Evolutionary conservation across 2,113 vertebrate species (phyloP).

Genomic region (Illadopsis cleaveri): DNA sequence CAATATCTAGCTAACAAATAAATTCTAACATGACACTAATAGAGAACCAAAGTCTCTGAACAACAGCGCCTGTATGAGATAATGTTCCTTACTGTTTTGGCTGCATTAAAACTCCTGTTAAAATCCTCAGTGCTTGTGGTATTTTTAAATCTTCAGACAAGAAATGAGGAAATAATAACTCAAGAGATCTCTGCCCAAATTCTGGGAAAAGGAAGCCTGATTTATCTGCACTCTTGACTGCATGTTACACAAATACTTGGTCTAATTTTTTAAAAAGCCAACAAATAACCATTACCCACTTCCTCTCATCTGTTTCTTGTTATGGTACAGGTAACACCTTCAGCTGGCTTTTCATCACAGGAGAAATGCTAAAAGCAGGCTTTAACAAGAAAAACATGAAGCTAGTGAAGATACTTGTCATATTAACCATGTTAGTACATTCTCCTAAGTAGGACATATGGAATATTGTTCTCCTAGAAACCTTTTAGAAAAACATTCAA

Average conservation of each 20-base stretch:
- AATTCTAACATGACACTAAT: background rate
- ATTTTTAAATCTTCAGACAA: background rate
- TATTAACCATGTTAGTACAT: background rate
- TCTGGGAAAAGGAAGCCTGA: background rate
- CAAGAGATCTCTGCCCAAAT: background rate
- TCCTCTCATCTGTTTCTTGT: background rate
- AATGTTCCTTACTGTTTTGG: background rate
- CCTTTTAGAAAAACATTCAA: background rate
- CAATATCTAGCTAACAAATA: background rate
- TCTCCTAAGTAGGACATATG: background rate
- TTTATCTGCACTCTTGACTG: background rate
- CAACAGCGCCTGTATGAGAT: background rate
- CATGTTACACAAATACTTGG: background rate
- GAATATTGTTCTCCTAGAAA: background rate
- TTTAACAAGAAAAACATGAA: background rate
- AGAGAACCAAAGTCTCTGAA: background rate
- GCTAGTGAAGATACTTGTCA: background rate
- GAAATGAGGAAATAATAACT: background rate
- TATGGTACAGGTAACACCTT: background rate
- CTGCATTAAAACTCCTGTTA: background rate
- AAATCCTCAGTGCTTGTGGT: background rate
- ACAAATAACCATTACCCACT: background rate
- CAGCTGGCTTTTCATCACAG: background rate
- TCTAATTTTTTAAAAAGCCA: background rate
- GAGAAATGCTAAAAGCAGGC: background rate